Base-by-base conservation (phyloP, 2,113 vertebrate genomes). In the Fregetta grallaria region DNA sequence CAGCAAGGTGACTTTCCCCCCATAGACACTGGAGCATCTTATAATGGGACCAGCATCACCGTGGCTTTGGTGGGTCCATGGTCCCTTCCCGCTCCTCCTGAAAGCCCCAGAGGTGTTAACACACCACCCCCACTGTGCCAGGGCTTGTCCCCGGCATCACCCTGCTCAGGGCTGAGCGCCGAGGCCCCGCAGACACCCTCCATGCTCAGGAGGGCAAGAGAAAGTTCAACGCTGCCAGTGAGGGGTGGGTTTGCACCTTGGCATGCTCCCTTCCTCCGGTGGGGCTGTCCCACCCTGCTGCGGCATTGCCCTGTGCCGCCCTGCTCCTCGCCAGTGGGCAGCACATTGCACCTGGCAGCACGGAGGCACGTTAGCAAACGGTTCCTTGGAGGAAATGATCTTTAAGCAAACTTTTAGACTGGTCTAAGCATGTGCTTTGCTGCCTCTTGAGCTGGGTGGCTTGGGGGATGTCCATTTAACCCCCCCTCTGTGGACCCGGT, bases 251-350 rank as follows among this genome's bases (percentile, higher is more conserved):
- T 73, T 66, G 9, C 16, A 27, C 42, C 65, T 74, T 84, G 53
- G 17, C 44, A 32, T 1, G 2, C 11, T 91, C 49, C 15, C 11
- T 83, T 65, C 16, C 15, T 83, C 52, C 6, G 2, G 25, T 0
- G 3, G 25, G 67, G 21, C 22, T 62, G 72, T 90, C 32, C 59
- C 29, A 68, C 58, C 21, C 38, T 1, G 1, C 59, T 26, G 53
- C 7, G 5, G 34, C 71, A 38, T 49, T 62, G 47, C 27, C 6
- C 56, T 2, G 0, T 12, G 27, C 12, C 11, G 3, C 5, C 50
- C 0, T 0, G 49, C 25, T 58, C 62, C 68, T 77, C 4, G 1
- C 26, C 1, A 0, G 47, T 0, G 1, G n/a, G 67, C 25, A 34
- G 32, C 49, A 10, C 2, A 0, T 73, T 9, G 5, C 67, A 42